Evolutionary conservation across 1,140 invertebrate species (phyloP).

Genomic region (Calycopis cecrops): DNA sequence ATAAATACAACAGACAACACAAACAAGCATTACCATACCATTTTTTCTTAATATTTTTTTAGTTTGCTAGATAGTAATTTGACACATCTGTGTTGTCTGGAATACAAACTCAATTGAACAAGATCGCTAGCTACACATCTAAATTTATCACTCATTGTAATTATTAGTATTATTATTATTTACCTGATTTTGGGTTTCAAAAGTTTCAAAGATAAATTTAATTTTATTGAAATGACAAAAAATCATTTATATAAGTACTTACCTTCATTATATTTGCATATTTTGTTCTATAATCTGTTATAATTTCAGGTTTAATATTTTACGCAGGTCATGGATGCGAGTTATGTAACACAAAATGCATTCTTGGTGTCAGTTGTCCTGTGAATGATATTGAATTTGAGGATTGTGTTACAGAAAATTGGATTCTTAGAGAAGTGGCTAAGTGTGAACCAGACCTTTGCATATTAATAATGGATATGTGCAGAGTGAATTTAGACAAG

Average conservation of each 20-base stretch:
- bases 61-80: too few relatives aligned
- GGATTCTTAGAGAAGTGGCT: conserved; percentile 46
- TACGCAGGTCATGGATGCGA: conserved; percentile 71
- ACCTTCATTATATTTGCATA: not conserved
- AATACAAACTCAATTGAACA: too few relatives aligned
- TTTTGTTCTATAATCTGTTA: not conserved
- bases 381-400: conserved; percentile 46
- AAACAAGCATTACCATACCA: not conserved
- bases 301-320: conserved; percentile 63
- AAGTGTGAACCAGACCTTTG: conserved; percentile 60
- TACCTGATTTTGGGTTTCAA: too few relatives aligned
- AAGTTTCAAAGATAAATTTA: too few relatives aligned
- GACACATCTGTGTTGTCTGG: too few relatives aligned
- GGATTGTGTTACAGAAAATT: conserved; percentile 65
- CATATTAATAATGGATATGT: conserved; percentile 71
- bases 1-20: conserved; percentile 3
- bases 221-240: too few relatives aligned
- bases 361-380: conserved; percentile 59
- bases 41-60: too few relatives aligned
- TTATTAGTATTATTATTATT: too few relatives aligned
- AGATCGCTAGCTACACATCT: too few relatives aligned
- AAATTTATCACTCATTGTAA: not conserved
- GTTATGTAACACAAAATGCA: conserved; percentile 61
- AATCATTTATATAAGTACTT: conserved; percentile 7
- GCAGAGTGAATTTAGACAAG: conserved; percentile 59